Conservation (phyloP, 1,140 invertebrate genomes). For the Drosophila pachea region DNA sequence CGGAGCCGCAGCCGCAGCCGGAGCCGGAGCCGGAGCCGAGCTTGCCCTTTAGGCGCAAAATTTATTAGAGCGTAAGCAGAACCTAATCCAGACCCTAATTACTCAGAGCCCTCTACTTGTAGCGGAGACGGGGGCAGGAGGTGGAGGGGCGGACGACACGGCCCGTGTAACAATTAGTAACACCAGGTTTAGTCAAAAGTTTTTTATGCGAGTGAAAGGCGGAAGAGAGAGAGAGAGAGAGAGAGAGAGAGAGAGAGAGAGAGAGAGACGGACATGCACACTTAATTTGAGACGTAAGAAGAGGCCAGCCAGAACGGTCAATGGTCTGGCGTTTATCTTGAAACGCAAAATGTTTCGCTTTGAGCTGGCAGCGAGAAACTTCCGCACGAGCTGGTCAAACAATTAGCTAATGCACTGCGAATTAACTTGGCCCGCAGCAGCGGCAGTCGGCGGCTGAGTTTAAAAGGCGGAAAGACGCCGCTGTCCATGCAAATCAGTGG, state of each 20-base stretch:
- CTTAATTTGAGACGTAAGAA: slow-evolving; percentile 9
- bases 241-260: background rate
- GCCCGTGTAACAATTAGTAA: slow-evolving; percentile 65
- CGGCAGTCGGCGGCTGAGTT: background rate
- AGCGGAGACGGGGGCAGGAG: background rate
- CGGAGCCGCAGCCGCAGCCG: too few species aligned
- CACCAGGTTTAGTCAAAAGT: slow-evolving; percentile 46
- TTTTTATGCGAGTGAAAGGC: background rate
- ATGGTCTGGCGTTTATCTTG: slow-evolving; percentile 34
- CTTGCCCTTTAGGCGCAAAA: slow-evolving; percentile 50
- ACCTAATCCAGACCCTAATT: slow-evolving; percentile 74
- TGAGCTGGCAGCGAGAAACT: slow-evolving; percentile 43
- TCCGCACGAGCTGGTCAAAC: slow-evolving; percentile 51
- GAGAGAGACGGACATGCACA: slow-evolving; percentile 1
- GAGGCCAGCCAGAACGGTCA: slow-evolving; percentile 5
- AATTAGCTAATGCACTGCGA: slow-evolving; percentile 52
- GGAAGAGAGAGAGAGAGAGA: background rate
- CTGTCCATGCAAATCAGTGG: slow-evolving; percentile 32
- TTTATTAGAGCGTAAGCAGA: slow-evolving; percentile 63
- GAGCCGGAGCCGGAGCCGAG: slow-evolving; percentile 3
- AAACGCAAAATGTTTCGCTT: slow-evolving; percentile 68
- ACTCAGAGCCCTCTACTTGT: slow-evolving; percentile 57
- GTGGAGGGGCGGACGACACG: background rate
- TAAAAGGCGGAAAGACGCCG: slow-evolving; percentile 21
- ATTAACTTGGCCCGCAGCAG: slow-evolving; percentile 11